Evolutionary conservation across 2,888 invertebrate species (phyloP).

Genomic region (Standfussiana lucernea): DNA sequence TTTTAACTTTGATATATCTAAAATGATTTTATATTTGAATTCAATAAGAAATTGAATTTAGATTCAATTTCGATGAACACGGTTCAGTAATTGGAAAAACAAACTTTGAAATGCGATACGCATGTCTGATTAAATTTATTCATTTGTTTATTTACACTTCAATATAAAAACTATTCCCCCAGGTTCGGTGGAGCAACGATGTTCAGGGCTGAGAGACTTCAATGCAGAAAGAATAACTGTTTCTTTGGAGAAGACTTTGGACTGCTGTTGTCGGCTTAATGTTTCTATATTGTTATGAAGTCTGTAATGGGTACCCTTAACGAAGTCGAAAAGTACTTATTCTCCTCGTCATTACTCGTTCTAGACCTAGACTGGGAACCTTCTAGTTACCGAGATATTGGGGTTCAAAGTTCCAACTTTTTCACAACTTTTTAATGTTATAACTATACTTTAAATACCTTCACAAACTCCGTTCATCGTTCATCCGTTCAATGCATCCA

Average conservation of each 20-base stretch:
- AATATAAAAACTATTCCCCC: background rate
- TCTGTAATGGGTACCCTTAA: too few species aligned
- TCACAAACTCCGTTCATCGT: too few species aligned
- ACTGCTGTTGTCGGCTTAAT: background rate
- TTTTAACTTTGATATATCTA: background rate
- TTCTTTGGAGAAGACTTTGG: background rate
- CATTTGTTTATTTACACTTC: slow-evolving; percentile 11
- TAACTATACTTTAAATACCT: too few species aligned
- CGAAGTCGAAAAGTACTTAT: too few species aligned
- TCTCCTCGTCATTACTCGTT: too few species aligned
- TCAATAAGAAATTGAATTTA: slow-evolving; percentile 11
- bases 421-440: too few species aligned
- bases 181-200: background rate
- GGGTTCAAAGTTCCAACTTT: too few species aligned
- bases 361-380: too few species aligned
- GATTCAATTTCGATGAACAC: slow-evolving; percentile 22
- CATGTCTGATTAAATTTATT: slow-evolving; percentile 17
- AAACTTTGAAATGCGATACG: slow-evolving; percentile 5
- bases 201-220: background rate
- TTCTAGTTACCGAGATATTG: too few species aligned
- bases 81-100: slow-evolving; percentile 14
- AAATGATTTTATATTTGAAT: slow-evolving; percentile 16
- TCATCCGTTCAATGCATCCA: too few species aligned
- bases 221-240: background rate
- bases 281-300: background rate